Evolutionary conservation across 2,113 vertebrate species (phyloP), one percentile per base, ranked within the genome.

Genomic region (Picathartes gymnocephalus): DNA sequence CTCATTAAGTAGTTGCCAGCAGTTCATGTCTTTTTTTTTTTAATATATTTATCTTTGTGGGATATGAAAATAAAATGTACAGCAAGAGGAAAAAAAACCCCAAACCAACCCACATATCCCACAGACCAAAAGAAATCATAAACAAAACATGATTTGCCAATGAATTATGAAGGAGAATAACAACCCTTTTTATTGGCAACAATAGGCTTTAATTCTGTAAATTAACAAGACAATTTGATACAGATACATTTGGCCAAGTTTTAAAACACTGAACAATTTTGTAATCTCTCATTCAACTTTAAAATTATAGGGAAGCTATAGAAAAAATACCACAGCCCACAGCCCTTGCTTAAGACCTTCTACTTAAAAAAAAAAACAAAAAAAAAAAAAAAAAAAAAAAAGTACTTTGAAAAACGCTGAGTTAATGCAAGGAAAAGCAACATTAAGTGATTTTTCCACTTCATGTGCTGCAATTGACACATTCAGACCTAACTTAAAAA

Each of bases 161-260:
- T 70, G 33, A 88, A 86, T 64, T 71, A 70, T 13, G 40, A 94
- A 90, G 31, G 42, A 76, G 21, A 86, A 53, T 60, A 87, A 80
- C 78, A 61, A 88, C 19, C 11, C 25, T 69, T 86, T 93, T 88
- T 91, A 62, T 91, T 92, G 82, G 68, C 92, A 95, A 92, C 68
- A 82, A 13, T 18, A 96, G 70, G 57, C 74, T 97, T 97, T 97
- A 96, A 94, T 96, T 96, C 44, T 76, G 78, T 84, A 92, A 95
- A 61, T 92, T 83, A 80, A 45, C 86, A 42, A 68, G 81, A 74
- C 69, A 94, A 47, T 82, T 90, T 87, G 57, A 79, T 93, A 92
- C 86, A 95, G 90, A 88, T 86, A 70, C 23, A 90, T 90, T 97
- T 90, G 94, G 65, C 71, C 71, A 95, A 78, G 53, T 95, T 91